These are phyloP conservation scores for Trisateles emortualis DNA, from an alignment of 2,888 invertebrate genomes.

Conservation along the genomic window DNA sequence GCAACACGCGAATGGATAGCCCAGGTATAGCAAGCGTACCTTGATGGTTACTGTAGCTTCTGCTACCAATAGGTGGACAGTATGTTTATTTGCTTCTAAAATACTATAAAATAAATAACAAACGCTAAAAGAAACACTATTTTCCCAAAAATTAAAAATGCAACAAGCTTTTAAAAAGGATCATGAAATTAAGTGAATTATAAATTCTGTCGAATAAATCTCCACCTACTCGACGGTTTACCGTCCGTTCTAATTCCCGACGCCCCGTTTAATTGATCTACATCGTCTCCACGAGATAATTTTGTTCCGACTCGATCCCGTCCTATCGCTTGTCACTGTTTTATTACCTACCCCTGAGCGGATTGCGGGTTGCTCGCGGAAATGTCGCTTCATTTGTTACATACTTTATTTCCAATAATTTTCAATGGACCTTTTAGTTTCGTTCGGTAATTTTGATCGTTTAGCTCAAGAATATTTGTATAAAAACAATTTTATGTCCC, in stretches of 20 bases:
- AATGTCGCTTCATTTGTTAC: conserved; percentile 45
- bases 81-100: no score
- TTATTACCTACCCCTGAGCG: conserved; percentile 55
- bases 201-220: conserved; percentile 59
- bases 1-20: no score
- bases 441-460: neutral
- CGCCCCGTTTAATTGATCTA: conserved; percentile 65
- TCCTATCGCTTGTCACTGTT: conserved; percentile 57
- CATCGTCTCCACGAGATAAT: conserved; percentile 63
- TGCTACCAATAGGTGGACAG: no score
- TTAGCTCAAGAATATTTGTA: no score
- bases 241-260: conserved; percentile 58
- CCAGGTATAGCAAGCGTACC: no score
- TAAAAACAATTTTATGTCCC: no score
- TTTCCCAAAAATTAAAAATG: neutral
- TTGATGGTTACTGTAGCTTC: no score
- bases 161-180: conserved; percentile 15
- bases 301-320: conserved; percentile 61
- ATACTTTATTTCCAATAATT: conserved; percentile 36
- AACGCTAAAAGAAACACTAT: no score
- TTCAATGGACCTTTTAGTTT: conserved; percentile 11
- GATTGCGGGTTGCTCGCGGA: conserved; percentile 46
- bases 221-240: conserved; percentile 59
- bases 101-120: no score
- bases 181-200: conserved; percentile 43